phyloP scores from a whole-genome alignment of 2,888 invertebrate genomes.

The Hemithea aestivaria region DNA sequence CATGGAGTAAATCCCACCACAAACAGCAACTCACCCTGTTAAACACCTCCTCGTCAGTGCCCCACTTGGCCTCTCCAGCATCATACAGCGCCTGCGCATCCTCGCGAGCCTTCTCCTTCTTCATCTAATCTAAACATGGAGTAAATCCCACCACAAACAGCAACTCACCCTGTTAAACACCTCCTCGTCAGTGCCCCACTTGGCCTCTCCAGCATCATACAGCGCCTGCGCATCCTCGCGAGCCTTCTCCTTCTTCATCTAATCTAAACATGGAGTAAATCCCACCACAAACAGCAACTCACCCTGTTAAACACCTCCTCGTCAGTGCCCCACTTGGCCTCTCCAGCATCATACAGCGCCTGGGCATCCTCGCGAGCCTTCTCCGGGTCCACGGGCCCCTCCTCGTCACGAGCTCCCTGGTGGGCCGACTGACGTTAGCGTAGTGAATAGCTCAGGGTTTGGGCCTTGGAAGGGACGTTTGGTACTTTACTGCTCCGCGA shows the following conservation, averaged over 20 bases:
- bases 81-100: too few species aligned
- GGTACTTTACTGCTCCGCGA: neutral
- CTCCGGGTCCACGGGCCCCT: constrained; percentile 79
- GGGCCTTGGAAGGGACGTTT: constrained; percentile 4
- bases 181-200: constrained; percentile 86
- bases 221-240: constrained; percentile 84
- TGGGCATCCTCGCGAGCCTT: constrained; percentile 86
- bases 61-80: too few species aligned
- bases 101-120: too few species aligned
- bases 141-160: too few species aligned
- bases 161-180: constrained; percentile 81
- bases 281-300: too few species aligned
- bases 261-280: too few species aligned
- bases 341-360: constrained; percentile 84
- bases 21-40: constrained; percentile 66
- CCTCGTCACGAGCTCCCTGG: constrained; percentile 82
- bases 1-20: too few species aligned
- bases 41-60: too few species aligned
- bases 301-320: constrained; percentile 85
- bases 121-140: too few species aligned
- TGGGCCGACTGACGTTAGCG: constrained; percentile 39
- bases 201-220: constrained; percentile 84
- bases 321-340: constrained; percentile 85
- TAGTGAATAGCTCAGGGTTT: constrained; percentile 18
- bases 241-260: too few species aligned